Base-by-base conservation (phyloP, 2,888 invertebrate species). In the Pogonocherus hispidulus region DNA sequence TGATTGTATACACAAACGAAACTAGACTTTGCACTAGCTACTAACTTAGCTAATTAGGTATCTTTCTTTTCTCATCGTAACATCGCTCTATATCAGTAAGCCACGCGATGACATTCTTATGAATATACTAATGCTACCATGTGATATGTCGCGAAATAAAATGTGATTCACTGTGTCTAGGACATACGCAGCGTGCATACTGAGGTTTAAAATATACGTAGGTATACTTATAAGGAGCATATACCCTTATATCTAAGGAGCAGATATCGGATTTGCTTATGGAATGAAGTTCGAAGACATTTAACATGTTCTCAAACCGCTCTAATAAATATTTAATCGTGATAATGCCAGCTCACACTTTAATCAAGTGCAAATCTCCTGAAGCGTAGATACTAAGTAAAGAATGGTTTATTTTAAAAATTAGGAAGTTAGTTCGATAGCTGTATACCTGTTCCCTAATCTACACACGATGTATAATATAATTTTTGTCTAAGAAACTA, bases 161-260 rank as follows among this genome's bases (percentile, higher is more conserved):
- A 55, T 35, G 20, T 55, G 55, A 55, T 37, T 55, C 55, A 55
- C 55, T 55, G 8, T 37, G 55, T 55, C 55, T 55, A 55, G 55
- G 55, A 55, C 55, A 55, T 55, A 8, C 20, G 55, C 55, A 37
- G 37, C 14, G 9, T 55, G 55, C 35, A 55, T 55, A 55, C 35
- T 55, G 37, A 55, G 35, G n/a, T 14, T 20, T n/a, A n/a, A n/a
- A n/a, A n/a, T n/a, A n/a, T n/a, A n/a, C n/a, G n/a, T n/a, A n/a
- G n/a, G n/a, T n/a, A n/a, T n/a, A n/a, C n/a, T n/a, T n/a, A n/a
- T n/a, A n/a, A n/a, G n/a, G n/a, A n/a, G n/a, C n/a, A n/a, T n/a
- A n/a, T n/a, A n/a, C n/a, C n/a, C n/a, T n/a, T n/a, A n/a, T n/a
- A n/a, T n/a, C n/a, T n/a, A n/a, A n/a, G n/a, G n/a, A n/a, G n/a